Base-by-base conservation (phyloP, 2,113 vertebrate species). In the Thinocorus orbignyianus region DNA sequence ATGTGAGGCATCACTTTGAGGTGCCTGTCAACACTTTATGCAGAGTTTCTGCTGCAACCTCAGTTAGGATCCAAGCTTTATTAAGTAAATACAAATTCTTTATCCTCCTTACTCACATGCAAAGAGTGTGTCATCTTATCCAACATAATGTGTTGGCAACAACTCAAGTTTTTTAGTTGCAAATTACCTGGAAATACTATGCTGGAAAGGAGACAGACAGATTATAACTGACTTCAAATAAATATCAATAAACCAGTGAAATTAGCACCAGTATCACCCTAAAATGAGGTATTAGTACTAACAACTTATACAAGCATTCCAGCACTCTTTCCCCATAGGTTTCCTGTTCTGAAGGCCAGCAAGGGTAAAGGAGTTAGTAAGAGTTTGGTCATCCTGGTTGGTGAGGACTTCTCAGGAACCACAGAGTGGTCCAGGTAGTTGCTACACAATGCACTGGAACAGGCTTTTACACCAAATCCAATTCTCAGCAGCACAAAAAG, bases 401-500 rank as follows among this genome's bases (percentile, higher is more conserved):
- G 39, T 24, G 12, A 90, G 5, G 57, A 91, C 37, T 49, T 52
- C 24, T 81, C 1, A 2, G 9, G n/a, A 65, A 31, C 51, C 0
- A 0, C 1, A 1, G 44, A 44, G 77, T 54, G 49, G 84, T 79
- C 84, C 8, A 13, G 1, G 6, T 70, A 77, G 66, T 5, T 68
- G 60, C 52, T 37, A 81, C 71, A 58, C 87, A 83, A 71, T 17
- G 80, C 61, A 24, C 41, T 62, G 44, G 6, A 92, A 94, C 65
- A 85, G 58, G 70, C 57, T 93, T 92, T 89, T 71, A 91, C 0
- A 0, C 31, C 83, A 93, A 94, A 92, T 93, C 81, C 65, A 91
- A 87, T 79, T 87, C 91, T 85, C 61, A 42, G 83, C 65, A 94
- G 52, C n/a, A 92, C 65, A 90, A 86, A 92, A 93, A 70, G 65